phyloP scores from a whole-genome alignment of 2,797 vertebrate species.

The Epinephelus coioides region DNA sequence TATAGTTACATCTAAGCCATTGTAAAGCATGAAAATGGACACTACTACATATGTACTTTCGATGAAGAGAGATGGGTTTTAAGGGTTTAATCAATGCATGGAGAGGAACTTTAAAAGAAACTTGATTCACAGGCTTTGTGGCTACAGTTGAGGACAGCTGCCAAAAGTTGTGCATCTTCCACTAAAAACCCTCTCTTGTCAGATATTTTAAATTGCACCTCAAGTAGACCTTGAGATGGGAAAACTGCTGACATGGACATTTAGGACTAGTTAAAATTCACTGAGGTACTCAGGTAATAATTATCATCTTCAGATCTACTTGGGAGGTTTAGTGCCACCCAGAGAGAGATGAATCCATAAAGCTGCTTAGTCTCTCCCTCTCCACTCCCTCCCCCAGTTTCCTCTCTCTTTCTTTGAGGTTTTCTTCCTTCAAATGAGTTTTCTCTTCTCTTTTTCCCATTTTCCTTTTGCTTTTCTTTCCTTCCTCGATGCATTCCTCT shows the following conservation, averaged over 20 bases:
- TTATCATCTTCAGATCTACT: slow-evolving; percentile 58
- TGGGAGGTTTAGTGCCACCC: slow-evolving; percentile 56
- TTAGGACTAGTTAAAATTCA: slow-evolving; percentile 59
- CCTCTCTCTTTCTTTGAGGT: neutral
- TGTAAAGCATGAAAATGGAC: too few relatives aligned
- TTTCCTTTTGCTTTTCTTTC: neutral
- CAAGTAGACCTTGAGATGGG: neutral
- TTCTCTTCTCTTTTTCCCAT: neutral
- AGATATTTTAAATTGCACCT: slow-evolving; percentile 27
- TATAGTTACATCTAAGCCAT: too few relatives aligned
- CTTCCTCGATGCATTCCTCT: neutral
- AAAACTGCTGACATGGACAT: slow-evolving; percentile 52
- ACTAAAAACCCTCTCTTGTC: slow-evolving; percentile 11
- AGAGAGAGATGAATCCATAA: slow-evolving; percentile 62
- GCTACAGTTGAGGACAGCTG: neutral
- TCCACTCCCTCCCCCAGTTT: slow-evolving; percentile 1
- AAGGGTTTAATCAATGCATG: too few relatives aligned
- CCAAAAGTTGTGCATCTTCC: neutral
- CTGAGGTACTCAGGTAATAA: slow-evolving; percentile 45
- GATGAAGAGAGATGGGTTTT: too few relatives aligned
- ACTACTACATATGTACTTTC: too few relatives aligned
- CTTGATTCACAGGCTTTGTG: neutral
- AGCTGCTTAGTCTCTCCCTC: slow-evolving; percentile 40
- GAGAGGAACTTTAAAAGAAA: too few relatives aligned
- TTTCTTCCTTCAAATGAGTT: neutral